Base-by-base conservation (phyloP, 2,113 vertebrate genomes). In the Rutilus rutilus region DNA sequence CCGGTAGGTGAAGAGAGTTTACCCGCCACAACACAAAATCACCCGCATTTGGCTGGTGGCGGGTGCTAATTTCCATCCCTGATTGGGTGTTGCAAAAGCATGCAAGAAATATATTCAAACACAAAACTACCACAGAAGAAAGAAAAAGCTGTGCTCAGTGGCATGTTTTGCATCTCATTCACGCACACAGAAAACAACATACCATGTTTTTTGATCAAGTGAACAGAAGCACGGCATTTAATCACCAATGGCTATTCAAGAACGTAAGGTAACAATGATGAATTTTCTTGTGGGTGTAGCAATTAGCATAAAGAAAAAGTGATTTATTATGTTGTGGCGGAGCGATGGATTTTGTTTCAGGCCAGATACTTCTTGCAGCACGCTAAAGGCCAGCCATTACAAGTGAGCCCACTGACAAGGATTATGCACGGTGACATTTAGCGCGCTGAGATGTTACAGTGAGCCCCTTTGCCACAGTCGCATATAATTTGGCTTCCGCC, bases 201-300 rank as follows among this genome's bases (percentile, higher is more conserved):
- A 69, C 73, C 67, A 76, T 85, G 77, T 81, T 89, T 83, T 73
- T 83, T 67, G 85, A 85, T 88, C 73, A 89, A 77, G 73, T 83
- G 65, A 39, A 71, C 74, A 42, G 33, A 83, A 78, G 78, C 71
- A 85, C 57, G 5, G 69, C 86, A 54, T 64, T 77, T 74, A 82
- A 89, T 83, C 83, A 89, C 78, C 59, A 59, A n/a, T 79, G 73
- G 59, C 73, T 83, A 86, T 74, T 78, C 71, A 17, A 65, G 83
- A 77, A 84, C 19, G 69, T 60, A n/a, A 73, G 54, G 45, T 50
- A 71, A 27, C 76, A 86, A 77, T 87, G 84, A 87, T 59, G 69
- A 87, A 82, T 85, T 85, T 88, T 85, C 78, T 82, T 8, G 23
- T 83, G 71, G 80, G 59, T 2, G 5, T 33, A 50, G 83, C 50